A percentile compares a stretch with the other conserved stretches of the same genome.
phyloP scores from a whole-genome alignment of 2,113 vertebrate species.

The Amazona guildingii region DNA sequence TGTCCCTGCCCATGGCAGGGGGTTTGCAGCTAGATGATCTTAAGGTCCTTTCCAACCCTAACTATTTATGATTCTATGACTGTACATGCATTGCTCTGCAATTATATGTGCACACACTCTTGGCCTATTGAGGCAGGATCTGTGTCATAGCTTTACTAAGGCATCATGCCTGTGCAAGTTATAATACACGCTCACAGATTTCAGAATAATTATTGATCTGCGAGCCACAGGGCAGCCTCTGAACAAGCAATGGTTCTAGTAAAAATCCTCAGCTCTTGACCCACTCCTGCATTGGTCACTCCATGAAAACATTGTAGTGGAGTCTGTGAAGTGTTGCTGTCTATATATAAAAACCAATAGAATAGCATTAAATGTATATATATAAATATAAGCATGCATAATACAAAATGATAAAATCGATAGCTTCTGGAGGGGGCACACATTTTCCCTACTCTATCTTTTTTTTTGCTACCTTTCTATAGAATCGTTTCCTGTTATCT shows the following conservation, averaged over 20 bases:
- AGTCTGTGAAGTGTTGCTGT: not conserved
- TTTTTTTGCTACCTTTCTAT: not conserved
- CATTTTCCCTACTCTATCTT: not conserved
- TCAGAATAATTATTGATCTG: not conserved
- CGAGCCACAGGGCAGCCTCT: not conserved
- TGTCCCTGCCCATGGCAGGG: no score
- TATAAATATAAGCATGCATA: not conserved
- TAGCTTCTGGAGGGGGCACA: not conserved
- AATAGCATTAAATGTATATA: not conserved
- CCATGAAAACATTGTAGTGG: not conserved
- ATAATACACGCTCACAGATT: not conserved
- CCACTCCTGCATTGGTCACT: not conserved
- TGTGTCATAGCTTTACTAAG: not conserved
- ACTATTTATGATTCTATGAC: no score
- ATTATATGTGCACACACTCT: not conserved
- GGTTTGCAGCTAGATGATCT: no score
- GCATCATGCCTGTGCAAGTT: not conserved
- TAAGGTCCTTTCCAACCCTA: no score
- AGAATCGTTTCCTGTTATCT: not conserved
- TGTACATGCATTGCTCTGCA: not conserved
- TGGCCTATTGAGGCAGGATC: not conserved
- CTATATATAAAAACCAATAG: not conserved
- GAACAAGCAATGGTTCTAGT: not conserved
- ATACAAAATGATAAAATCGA: accelerated
- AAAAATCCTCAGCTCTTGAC: accelerated